These are phyloP conservation scores for Odontomyia ornata DNA, from an alignment of 2,888 invertebrate species.

Conservation along the genomic window DNA sequence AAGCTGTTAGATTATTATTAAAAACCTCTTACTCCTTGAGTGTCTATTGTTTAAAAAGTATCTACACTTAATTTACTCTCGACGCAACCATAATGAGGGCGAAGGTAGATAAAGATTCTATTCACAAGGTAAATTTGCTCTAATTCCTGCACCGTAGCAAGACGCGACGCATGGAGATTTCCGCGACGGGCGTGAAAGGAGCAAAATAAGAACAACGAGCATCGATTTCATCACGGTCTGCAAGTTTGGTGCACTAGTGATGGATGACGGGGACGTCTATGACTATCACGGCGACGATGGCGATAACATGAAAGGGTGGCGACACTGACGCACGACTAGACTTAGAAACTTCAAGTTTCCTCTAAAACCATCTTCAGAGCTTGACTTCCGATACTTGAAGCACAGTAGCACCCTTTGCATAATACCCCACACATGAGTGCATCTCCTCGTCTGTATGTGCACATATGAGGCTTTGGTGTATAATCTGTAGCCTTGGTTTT, in stretches of 20 bases:
- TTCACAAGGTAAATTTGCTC: constrained; percentile 31
- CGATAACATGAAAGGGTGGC: constrained; percentile 7
- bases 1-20: too few relatives aligned
- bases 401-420: constrained; percentile 42
- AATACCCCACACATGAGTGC: constrained; percentile 2
- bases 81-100: background rate
- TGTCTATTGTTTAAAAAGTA: constrained; percentile 27
- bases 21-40: constrained; percentile 18
- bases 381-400: constrained; percentile 44
- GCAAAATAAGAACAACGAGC: background rate
- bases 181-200: background rate
- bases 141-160: constrained; percentile 7
- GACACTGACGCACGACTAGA: constrained; percentile 32
- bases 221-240: background rate
- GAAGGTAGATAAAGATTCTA: constrained; percentile 26
- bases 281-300: background rate
- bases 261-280: too few relatives aligned
- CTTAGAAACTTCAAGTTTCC: constrained; percentile 21
- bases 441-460: background rate
- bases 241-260: too few relatives aligned
- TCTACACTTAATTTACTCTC: constrained; percentile 29
- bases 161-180: background rate
- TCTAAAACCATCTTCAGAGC: constrained; percentile 19
- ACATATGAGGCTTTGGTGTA: background rate
- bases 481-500: background rate